Conservation (phyloP, 2,797 vertebrate genomes). For the Myotis findleyi region DNA sequence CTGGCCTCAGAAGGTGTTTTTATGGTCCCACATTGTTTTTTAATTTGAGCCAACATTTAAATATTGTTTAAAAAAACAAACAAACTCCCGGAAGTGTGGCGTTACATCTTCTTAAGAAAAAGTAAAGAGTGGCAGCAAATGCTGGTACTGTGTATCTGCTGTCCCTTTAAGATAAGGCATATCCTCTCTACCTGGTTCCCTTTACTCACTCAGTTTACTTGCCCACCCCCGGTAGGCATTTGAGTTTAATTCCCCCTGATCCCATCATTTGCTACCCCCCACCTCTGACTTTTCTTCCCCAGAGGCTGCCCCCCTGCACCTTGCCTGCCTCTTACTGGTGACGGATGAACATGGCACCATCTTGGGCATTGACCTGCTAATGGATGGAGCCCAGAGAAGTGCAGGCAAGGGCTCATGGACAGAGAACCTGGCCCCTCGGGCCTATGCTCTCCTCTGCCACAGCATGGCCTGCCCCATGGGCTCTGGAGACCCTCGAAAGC, state of each 20-base stretch:
- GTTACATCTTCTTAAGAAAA: conserved; percentile 37
- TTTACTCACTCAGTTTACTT: not conserved
- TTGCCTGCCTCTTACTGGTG: conserved; percentile 83
- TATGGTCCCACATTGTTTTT: not conserved
- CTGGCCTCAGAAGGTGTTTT: not conserved
- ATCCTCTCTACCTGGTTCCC: not conserved
- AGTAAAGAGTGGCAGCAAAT: not conserved
- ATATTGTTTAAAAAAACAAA: not conserved
- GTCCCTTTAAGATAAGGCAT: not conserved
- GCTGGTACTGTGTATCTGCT: no score
- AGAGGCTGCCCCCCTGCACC: conserved; percentile 76
- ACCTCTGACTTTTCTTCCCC: not conserved
- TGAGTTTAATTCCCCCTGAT: not conserved
- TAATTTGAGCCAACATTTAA: conserved; percentile 15
- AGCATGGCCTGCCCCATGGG: conserved; percentile 85
- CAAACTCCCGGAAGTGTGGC: not conserved
- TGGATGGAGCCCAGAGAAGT: conserved; percentile 59
- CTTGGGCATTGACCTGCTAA: conserved; percentile 84
- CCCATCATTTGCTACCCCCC: not conserved
- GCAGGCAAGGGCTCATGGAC: conserved; percentile 11
- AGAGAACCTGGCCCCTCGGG: conserved; percentile 75
- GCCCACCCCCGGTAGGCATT: not conserved
- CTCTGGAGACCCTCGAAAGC: conserved; percentile 79
- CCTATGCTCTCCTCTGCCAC: conserved; percentile 81
- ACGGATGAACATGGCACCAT: conserved; percentile 81